phyloP scores from a whole-genome alignment of 1,140 invertebrate genomes.

The Agrypnia vestita region DNA sequence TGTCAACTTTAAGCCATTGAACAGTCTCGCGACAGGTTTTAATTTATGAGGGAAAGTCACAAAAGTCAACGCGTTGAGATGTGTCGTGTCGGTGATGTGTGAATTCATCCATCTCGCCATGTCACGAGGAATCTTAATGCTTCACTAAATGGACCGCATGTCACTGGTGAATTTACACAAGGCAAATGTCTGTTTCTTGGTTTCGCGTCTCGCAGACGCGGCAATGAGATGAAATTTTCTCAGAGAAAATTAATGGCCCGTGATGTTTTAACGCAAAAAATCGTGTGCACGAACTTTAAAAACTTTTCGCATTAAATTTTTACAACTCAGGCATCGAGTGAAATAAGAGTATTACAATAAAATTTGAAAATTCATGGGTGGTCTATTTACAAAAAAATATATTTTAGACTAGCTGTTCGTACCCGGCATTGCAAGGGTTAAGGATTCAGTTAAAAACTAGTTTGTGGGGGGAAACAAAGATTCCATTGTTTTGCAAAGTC shows the following conservation, averaged over 20 bases:
- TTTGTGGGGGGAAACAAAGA: too few species aligned
- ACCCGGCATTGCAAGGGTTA: too few species aligned
- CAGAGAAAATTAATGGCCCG: slow-evolving; percentile 32
- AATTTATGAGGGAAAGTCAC: slow-evolving; percentile 21
- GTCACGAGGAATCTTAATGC: slow-evolving; percentile 57
- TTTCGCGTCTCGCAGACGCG: background rate
- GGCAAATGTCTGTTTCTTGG: slow-evolving; percentile 24
- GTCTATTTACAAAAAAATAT: too few species aligned
- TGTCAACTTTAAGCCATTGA: too few species aligned
- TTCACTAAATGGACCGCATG: slow-evolving; percentile 58
- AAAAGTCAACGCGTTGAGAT: slow-evolving; percentile 30
- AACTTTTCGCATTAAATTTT: too few species aligned
- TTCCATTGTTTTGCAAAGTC: too few species aligned
- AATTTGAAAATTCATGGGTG: too few species aligned
- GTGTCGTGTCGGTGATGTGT: slow-evolving; percentile 55
- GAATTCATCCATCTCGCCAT: slow-evolving; percentile 55
- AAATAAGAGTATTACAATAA: too few species aligned
- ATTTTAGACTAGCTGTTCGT: too few species aligned
- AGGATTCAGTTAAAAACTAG: too few species aligned
- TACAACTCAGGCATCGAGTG: too few species aligned
- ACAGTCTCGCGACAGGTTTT: slow-evolving; percentile 2
- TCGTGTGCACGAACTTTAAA: too few species aligned
- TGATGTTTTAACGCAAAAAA: background rate
- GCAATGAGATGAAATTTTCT: slow-evolving; percentile 8
- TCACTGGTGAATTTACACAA: slow-evolving; percentile 39